Evolutionary conservation across 2,888 invertebrate genomes (phyloP).

Genomic region (Eulithis prunata): DNA sequence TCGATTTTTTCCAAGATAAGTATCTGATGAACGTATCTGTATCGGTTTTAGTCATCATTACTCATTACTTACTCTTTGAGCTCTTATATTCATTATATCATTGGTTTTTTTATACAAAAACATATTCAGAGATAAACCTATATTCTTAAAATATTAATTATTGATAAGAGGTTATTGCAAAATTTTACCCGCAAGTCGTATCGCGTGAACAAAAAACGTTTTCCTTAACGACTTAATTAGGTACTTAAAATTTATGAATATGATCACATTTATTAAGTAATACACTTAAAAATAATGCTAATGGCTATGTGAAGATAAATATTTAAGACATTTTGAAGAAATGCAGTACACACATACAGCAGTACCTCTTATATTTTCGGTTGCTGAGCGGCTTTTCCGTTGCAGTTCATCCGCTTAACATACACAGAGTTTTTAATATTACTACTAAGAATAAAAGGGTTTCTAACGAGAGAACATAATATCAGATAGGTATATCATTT

Average conservation of each 20-base stretch:
- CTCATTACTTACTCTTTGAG: neutral
- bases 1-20: too few species aligned
- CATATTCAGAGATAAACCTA: slow-evolving; percentile 22
- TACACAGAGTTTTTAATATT: neutral
- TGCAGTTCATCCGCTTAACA: slow-evolving; percentile 11
- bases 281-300: slow-evolving; percentile 42
- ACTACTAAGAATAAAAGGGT: neutral
- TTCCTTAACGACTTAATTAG: slow-evolving; percentile 37
- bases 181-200: slow-evolving; percentile 55
- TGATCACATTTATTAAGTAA: slow-evolving; percentile 67
- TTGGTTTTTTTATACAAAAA: slow-evolving; percentile 27
- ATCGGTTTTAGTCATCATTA: neutral
- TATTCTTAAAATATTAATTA: slow-evolving; percentile 32
- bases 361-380: neutral
- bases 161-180: slow-evolving; percentile 53
- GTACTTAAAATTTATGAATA: slow-evolving; percentile 54
- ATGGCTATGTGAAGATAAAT: slow-evolving; percentile 25
- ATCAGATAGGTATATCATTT: neutral
- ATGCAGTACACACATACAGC: neutral
- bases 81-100: slow-evolving; percentile 19
- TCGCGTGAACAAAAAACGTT: slow-evolving; percentile 43
- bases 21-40: neutral
- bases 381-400: slow-evolving; percentile 4
- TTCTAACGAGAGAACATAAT: neutral
- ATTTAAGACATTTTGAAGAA: slow-evolving; percentile 4